Evolutionary conservation across 2,797 vertebrate genomes (phyloP).

Genomic region (Notamacropus eugenii): DNA sequence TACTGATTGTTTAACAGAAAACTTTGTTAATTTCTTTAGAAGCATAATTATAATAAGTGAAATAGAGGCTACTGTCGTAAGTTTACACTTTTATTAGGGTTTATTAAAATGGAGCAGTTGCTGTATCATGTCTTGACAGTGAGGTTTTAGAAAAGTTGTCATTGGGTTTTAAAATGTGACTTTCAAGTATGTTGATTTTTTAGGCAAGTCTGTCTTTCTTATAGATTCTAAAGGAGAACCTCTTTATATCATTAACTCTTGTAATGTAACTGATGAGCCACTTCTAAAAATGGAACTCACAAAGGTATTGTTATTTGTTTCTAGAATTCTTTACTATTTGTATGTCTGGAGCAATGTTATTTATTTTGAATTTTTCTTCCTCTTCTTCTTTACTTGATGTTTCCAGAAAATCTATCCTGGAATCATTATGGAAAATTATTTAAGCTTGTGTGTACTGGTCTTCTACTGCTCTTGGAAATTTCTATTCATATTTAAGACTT

Average conservation of each 20-base stretch:
- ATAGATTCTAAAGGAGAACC: constrained; percentile 89
- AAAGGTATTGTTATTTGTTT: constrained; percentile 87
- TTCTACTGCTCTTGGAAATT: neutral
- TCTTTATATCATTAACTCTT: constrained; percentile 91
- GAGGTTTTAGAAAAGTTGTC: neutral
- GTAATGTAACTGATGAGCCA: constrained; percentile 87
- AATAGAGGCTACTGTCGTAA: constrained; percentile 22
- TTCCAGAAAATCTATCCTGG: neutral
- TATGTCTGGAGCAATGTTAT: neutral
- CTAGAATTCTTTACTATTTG: neutral
- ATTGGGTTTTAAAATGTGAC: constrained; percentile 31
- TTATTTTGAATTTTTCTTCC: neutral
- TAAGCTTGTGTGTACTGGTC: neutral
- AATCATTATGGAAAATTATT: neutral
- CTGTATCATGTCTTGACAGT: neutral
- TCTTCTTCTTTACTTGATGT: constrained; percentile 7
- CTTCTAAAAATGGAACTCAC: constrained; percentile 94
- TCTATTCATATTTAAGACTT: neutral
- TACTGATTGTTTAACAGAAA: constrained; percentile 30
- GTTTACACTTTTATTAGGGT: constrained; percentile 35
- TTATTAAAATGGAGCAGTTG: constrained; percentile 27
- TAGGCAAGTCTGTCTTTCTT: constrained; percentile 59
- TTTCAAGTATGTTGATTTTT: neutral
- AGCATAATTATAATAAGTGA: constrained; percentile 25
- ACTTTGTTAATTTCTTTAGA: neutral